Evolutionary conservation across 1,140 invertebrate species (phyloP).

Genomic region (Drosophila punjabiensis): DNA sequence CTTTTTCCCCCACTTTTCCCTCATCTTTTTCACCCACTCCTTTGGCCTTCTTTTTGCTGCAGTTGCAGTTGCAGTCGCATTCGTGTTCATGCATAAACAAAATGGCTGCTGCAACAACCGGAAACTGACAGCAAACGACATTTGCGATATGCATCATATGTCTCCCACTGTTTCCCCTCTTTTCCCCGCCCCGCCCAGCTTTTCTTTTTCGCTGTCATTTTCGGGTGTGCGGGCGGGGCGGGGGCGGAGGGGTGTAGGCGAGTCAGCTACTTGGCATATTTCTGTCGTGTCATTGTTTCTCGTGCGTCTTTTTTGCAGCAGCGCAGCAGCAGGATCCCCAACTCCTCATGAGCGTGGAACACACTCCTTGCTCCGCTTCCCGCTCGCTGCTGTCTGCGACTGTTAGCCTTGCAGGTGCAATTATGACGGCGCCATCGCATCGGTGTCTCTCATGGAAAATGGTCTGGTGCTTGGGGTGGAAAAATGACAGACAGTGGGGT

Average conservation of each 20-base stretch:
- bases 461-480: not conserved
- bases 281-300: constrained; percentile 78
- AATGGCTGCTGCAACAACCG: constrained; percentile 80
- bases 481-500: constrained; percentile 5
- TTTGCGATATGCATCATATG: constrained; percentile 83
- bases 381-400: constrained; percentile 56
- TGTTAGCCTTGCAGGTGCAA: constrained; percentile 81
- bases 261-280: constrained; percentile 80
- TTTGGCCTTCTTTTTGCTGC: constrained; percentile 37
- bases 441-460: constrained; percentile 19
- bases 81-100: constrained; percentile 82
- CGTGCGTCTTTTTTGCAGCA: constrained; percentile 70
- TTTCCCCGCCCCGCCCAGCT: not conserved
- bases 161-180: constrained; percentile 14
- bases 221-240: constrained; percentile 18
- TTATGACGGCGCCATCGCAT: constrained; percentile 65
- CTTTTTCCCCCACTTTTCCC: not conserved
- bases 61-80: constrained; percentile 61
- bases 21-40: constrained; percentile 7
- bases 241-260: not conserved
- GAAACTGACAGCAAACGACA: constrained; percentile 83
- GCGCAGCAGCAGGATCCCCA: constrained; percentile 24
- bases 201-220: constrained; percentile 43
- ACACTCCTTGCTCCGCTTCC: not conserved
- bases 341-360: not conserved